A percentile compares a stretch with the other conserved stretches of the same genome.
Evolutionary conservation across 2,113 vertebrate genomes (phyloP).

Genomic region (Lates calcarifer): DNA sequence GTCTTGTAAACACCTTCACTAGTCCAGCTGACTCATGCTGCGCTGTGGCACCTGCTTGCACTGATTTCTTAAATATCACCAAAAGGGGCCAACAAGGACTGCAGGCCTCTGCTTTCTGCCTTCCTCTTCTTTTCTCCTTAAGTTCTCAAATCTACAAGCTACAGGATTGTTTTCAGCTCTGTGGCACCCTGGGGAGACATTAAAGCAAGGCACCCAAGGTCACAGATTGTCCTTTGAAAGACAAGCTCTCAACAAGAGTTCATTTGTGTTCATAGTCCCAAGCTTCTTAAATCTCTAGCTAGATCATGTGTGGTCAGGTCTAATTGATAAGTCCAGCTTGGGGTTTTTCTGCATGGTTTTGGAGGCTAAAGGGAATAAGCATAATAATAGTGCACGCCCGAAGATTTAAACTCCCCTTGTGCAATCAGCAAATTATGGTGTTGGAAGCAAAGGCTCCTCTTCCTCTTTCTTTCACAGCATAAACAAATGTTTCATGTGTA

Average conservation of each 20-base stretch:
- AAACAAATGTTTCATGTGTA: constrained; percentile 49
- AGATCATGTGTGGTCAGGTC: constrained; percentile 8
- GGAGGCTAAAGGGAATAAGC: constrained; percentile 9
- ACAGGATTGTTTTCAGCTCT: constrained; percentile 66
- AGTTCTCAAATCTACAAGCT: constrained; percentile 42
- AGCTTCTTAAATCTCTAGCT: constrained; percentile 38
- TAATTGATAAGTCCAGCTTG: constrained; percentile 30
- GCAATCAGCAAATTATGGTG: constrained; percentile 27
- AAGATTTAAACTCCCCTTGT: constrained; percentile 34
- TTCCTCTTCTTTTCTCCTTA: constrained; percentile 6
- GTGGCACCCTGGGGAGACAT: constrained; percentile 57
- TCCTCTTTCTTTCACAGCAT: neutral
- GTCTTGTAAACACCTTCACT: constrained; percentile 37
- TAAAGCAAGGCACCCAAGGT: constrained; percentile 50
- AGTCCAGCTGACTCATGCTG: constrained; percentile 17
- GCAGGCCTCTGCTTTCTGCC: neutral
- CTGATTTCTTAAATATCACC: neutral
- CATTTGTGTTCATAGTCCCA: constrained; percentile 24
- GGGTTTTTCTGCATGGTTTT: constrained; percentile 25
- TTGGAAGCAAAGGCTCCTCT: neutral
- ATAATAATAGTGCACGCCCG: constrained; percentile 30
- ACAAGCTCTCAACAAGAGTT: constrained; percentile 34
- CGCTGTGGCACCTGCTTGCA: constrained; percentile 32
- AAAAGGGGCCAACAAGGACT: neutral
- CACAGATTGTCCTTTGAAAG: constrained; percentile 43